phyloP scores from a whole-genome alignment of 2,888 invertebrate genomes.

The Bimastos eiseni region DNA sequence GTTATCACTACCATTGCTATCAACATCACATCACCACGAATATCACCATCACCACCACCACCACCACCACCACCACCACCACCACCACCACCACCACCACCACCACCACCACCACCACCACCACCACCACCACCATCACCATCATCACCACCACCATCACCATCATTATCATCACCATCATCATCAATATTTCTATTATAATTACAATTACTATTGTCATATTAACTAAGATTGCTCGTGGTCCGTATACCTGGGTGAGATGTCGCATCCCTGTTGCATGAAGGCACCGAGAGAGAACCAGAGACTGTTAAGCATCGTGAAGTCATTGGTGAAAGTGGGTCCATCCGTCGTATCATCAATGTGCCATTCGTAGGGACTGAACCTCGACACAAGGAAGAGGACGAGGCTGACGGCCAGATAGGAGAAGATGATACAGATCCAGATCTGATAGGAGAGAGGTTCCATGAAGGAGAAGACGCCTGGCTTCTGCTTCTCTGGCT shows the following conservation, averaged over 20 bases:
- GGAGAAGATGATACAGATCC: conserved; percentile 83
- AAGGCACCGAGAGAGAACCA: conserved; percentile 95
- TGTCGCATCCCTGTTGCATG: conserved; percentile 96
- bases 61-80: neutral
- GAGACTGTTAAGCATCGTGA: conserved; percentile 85
- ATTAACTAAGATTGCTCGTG: conserved; percentile 14
- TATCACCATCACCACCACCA: neutral
- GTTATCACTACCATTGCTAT: neutral
- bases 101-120: neutral
- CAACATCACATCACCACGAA: neutral
- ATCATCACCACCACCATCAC: neutral
- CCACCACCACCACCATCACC: neutral
- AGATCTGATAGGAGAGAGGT: conserved; percentile 93
- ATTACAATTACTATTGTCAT: no score
- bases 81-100: neutral
- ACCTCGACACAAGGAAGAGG: conserved; percentile 90
- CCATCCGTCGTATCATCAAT: conserved; percentile 60
- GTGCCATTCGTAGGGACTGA: conserved; percentile 96
- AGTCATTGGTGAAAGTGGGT: conserved; percentile 48
- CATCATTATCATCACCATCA: neutral
- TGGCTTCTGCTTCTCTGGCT: conserved; percentile 89
- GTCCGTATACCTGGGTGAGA: conserved; percentile 75
- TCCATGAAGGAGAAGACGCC: conserved; percentile 96
- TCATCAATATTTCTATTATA: neutral
- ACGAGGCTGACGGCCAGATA: conserved; percentile 96